Conservation (phyloP, 1,140 invertebrate species). For the Polypedilum pembai region DNA sequence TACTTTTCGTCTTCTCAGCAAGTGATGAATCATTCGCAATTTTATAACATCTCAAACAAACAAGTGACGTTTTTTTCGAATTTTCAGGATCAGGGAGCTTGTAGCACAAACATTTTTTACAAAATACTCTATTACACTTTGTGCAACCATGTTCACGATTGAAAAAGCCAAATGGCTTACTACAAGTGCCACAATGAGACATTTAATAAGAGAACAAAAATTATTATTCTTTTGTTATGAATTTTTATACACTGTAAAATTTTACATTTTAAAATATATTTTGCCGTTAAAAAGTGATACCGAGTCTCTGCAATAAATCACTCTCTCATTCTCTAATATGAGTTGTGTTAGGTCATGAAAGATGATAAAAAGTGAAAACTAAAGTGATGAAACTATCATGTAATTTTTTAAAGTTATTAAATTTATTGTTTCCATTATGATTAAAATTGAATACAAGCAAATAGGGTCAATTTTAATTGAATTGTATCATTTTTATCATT, state of each 20-base stretch:
- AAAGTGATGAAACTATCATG: too few species aligned
- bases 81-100: constrained; percentile 45
- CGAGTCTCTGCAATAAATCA: too few species aligned
- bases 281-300: too few species aligned
- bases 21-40: constrained; percentile 30
- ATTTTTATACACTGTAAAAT: too few species aligned
- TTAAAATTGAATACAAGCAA: constrained; percentile 26
- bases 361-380: too few species aligned
- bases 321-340: too few species aligned
- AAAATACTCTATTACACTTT: constrained; percentile 56
- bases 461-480: constrained; percentile 24
- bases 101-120: constrained; percentile 53
- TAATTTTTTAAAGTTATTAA: too few species aligned
- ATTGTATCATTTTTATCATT: constrained; percentile 5
- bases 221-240: too few species aligned
- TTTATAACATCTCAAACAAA: constrained; percentile 40
- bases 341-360: too few species aligned
- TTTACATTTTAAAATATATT: too few species aligned
- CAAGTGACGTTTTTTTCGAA: constrained; percentile 36
- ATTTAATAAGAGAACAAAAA: background rate
- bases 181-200: constrained; percentile 29
- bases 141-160: constrained; percentile 51
- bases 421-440: constrained; percentile 22
- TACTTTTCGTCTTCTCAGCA: constrained; percentile 41
- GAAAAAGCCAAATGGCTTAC: constrained; percentile 21